Evolutionary conservation across 2,888 invertebrate genomes (phyloP).

Genomic region (Bembecia ichneumoniformis): DNA sequence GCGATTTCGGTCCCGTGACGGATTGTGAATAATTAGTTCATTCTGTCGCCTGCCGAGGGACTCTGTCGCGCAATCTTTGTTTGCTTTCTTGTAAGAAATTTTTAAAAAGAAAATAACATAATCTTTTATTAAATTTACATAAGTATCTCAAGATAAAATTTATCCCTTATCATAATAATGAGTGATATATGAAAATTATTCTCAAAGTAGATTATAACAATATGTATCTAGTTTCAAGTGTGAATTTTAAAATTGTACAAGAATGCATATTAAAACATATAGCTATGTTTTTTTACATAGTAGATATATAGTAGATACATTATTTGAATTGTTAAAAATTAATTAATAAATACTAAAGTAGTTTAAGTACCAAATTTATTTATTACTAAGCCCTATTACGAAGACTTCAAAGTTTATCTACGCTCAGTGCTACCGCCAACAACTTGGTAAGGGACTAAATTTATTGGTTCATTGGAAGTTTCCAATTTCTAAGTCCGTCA

Average conservation of each 20-base stretch:
- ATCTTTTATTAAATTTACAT: slow-evolving; percentile 23
- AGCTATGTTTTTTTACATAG: no score
- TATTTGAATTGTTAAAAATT: no score
- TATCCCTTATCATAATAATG: no score
- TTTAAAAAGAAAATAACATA: slow-evolving; percentile 39
- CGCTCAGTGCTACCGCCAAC: slow-evolving; percentile 2
- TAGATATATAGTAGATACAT: no score
- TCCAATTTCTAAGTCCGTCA: slow-evolving; percentile 44
- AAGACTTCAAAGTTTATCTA: neutral
- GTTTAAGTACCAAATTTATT: neutral
- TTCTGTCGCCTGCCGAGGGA: slow-evolving; percentile 54
- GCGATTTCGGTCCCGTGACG: slow-evolving; percentile 55
- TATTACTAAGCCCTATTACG: neutral
- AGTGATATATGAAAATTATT: no score
- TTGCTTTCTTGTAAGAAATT: slow-evolving; percentile 41
- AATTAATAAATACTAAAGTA: no score
- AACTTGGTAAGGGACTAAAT: slow-evolving; percentile 24
- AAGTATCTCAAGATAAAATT: no score
- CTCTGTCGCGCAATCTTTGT: slow-evolving; percentile 37
- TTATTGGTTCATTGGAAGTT: slow-evolving; percentile 45
- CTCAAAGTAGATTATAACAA: no score
- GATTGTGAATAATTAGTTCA: slow-evolving; percentile 69
- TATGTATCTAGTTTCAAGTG: no score
- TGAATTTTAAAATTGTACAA: no score
- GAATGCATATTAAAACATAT: no score